Conservation (phyloP, 2,113 vertebrate species). For the Pongo abelii region DNA sequence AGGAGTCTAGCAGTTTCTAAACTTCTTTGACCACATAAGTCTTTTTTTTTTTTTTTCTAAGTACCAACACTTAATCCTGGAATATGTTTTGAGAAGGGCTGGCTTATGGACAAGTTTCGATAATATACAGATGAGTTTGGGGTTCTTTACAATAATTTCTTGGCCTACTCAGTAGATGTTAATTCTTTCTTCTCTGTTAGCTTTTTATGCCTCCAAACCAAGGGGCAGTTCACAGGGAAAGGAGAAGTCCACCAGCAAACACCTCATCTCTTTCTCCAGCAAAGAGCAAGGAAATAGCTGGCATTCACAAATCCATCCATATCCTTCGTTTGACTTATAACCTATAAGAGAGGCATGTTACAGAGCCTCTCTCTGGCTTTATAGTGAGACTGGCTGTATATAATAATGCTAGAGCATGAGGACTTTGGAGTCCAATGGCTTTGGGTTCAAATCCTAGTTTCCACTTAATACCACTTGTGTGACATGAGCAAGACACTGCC, state of each 20-base stretch:
- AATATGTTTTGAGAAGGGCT: slow-evolving; percentile 5
- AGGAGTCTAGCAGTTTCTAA: neutral
- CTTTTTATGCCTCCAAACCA: neutral
- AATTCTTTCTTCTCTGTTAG: neutral
- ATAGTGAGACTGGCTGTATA: neutral
- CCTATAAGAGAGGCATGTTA: neutral
- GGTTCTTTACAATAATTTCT: neutral
- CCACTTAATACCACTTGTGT: neutral
- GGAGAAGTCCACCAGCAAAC: neutral
- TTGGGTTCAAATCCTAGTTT: neutral
- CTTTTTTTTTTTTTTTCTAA: neutral
- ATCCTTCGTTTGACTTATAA: neutral
- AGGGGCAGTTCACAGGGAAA: neutral
- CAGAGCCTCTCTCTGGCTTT: neutral
- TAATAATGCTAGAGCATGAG: neutral
- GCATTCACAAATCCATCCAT: neutral
- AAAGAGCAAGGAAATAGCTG: neutral
- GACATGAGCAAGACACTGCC: neutral
- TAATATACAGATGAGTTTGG: neutral
- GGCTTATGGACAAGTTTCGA: neutral
- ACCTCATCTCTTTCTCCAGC: neutral
- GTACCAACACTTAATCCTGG: neutral
- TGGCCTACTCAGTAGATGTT: neutral
- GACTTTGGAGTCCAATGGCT: neutral
- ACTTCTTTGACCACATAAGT: neutral